Evolutionary conservation across 2,888 invertebrate species (phyloP).

Genomic region (Prosapia bicincta): DNA sequence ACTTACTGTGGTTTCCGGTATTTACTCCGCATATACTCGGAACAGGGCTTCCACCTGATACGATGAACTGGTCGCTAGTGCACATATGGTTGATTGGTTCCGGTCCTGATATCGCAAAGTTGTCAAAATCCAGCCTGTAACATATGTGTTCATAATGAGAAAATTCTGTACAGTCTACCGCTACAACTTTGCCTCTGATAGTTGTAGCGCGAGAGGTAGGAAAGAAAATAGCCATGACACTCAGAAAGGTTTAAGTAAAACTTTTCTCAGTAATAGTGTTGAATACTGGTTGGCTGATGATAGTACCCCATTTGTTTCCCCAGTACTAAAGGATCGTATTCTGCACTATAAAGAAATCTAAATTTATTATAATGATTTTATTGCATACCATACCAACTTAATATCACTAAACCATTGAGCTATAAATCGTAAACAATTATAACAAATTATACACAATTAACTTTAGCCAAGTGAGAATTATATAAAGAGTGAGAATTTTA

Average conservation of each 20-base stretch:
- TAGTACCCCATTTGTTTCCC: no score
- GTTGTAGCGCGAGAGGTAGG: slow-evolving; percentile 8
- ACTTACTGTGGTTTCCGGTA: slow-evolving; percentile 76
- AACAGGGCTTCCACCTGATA: slow-evolving; percentile 75
- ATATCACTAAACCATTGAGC: no score
- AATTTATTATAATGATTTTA: no score
- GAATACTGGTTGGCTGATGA: background rate
- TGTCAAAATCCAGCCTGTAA: slow-evolving; percentile 70
- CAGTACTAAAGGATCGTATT: no score
- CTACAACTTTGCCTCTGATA: no score
- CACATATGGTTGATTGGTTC: slow-evolving; percentile 74
- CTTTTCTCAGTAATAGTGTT: background rate
- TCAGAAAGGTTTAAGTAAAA: slow-evolving; percentile 26
- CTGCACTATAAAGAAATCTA: no score
- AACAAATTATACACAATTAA: no score
- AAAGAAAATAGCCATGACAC: slow-evolving; percentile 7
- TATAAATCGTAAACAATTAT: no score
- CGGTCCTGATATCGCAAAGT: slow-evolving; percentile 72
- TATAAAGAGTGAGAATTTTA: no score
- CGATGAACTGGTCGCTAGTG: slow-evolving; percentile 80
- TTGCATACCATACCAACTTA: no score
- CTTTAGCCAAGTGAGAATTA: no score
- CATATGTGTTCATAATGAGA: background rate
- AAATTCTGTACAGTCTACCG: no score
- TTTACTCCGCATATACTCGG: slow-evolving; percentile 80